phyloP scores from a whole-genome alignment of 2,113 vertebrate genomes.

The Dermatemys mawii region DNA sequence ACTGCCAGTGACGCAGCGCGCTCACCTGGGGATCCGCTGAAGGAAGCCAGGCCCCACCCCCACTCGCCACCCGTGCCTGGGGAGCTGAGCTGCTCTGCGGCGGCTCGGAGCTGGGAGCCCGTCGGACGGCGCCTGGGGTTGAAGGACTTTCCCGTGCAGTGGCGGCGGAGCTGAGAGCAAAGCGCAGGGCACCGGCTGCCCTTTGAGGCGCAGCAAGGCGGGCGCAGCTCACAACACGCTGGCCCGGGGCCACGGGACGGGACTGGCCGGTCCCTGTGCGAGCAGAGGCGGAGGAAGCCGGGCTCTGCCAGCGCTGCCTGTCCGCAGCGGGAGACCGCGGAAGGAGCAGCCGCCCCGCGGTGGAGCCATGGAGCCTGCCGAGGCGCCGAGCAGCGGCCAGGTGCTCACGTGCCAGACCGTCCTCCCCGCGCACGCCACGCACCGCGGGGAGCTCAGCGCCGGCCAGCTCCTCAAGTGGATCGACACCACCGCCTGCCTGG shows the following conservation, averaged over 20 bases:
- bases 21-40: too few relatives aligned
- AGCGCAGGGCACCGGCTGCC: background rate
- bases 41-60: background rate
- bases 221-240: background rate
- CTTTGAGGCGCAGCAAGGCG: background rate
- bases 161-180: too few relatives aligned
- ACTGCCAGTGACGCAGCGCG: too few relatives aligned
- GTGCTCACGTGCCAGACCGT: constrained; percentile 78
- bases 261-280: background rate
- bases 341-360: background rate
- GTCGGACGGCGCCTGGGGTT: background rate
- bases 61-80: background rate
- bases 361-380: background rate
- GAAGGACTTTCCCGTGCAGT: background rate
- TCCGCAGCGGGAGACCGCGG: accelerated
- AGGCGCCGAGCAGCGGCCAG: background rate
- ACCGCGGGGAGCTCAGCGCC: constrained; percentile 73
- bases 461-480: constrained; percentile 84
- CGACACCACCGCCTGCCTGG: constrained; percentile 80
- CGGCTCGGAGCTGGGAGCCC: background rate
- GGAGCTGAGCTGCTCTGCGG: background rate
- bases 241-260: background rate
- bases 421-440: constrained; percentile 73
- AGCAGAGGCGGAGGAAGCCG: background rate
- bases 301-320: accelerated